Evolutionary conservation across 1,140 invertebrate species (phyloP).

Genomic region (Linepithema humile): DNA sequence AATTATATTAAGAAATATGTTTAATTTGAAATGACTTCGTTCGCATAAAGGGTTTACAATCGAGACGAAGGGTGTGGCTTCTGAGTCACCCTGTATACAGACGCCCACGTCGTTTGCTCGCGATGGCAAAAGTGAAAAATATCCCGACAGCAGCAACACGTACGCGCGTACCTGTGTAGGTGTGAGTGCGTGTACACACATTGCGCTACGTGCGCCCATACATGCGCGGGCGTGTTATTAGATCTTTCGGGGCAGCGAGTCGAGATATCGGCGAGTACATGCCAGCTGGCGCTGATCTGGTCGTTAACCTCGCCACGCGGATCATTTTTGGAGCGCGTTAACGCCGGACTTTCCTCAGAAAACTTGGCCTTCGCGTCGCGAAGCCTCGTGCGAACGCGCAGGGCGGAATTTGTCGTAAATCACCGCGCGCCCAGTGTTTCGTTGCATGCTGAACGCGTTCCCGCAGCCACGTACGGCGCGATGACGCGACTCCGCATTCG

Average conservation of each 20-base stretch:
- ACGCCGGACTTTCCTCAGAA: conserved; percentile 44
- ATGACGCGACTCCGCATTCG: not conserved
- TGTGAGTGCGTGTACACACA: conserved; percentile 40
- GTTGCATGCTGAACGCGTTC: not conserved
- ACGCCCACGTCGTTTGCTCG: conserved; percentile 70
- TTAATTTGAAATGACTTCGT: not conserved
- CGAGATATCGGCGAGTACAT: conserved; percentile 67
- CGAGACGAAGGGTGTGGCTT: conserved; percentile 30
- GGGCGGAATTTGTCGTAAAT: conserved; percentile 52
- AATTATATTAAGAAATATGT: not conserved
- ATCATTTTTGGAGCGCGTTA: conserved; percentile 68
- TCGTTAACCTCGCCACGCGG: conserved; percentile 69
- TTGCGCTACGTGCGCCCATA: conserved; percentile 3
- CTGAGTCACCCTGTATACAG: conserved; percentile 57
- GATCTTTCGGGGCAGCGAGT: conserved; percentile 61
- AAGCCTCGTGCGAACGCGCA: not conserved
- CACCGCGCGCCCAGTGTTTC: not conserved
- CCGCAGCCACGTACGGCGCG: not conserved
- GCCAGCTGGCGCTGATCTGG: conserved; percentile 69
- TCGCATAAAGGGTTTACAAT: not conserved
- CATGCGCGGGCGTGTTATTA: conserved; percentile 62
- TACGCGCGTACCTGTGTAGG: not conserved
- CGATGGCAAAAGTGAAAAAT: conserved; percentile 73
- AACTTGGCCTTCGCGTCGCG: not conserved
- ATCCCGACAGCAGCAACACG: conserved; percentile 45